Percentiles rank a stretch among this genome's conserved stretches.
Conservation (phyloP, 2,797 vertebrate genomes). For the Semotilus atromaculatus region DNA sequence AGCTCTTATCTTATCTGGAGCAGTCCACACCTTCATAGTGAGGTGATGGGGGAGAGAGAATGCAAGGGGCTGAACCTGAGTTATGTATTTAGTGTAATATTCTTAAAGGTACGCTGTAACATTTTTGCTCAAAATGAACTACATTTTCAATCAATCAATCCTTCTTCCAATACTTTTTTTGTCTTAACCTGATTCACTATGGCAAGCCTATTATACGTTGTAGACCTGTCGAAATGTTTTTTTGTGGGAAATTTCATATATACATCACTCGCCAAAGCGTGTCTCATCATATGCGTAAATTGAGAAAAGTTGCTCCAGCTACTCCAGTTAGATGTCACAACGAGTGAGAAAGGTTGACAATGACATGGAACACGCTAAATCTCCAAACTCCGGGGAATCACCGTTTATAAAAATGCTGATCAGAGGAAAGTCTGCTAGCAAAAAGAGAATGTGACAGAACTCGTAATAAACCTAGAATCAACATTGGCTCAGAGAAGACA, state of each 20-base stretch:
- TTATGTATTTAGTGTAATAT: neutral
- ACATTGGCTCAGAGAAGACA: neutral
- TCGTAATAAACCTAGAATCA: neutral
- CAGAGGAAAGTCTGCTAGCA: neutral
- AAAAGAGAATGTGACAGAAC: neutral
- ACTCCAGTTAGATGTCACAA: neutral
- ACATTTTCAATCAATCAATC: neutral
- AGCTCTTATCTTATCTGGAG: conserved; percentile 53
- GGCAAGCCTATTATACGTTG: no score
- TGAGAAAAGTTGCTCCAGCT: neutral
- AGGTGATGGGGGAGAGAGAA: conserved; percentile 35
- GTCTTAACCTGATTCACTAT: neutral
- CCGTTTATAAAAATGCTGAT: neutral
- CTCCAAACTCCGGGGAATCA: neutral
- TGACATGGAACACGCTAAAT: neutral
- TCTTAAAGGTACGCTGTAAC: neutral
- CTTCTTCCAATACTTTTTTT: neutral
- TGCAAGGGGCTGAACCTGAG: neutral
- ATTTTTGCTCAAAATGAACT: no score
- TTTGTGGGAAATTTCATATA: no score
- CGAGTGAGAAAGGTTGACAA: neutral
- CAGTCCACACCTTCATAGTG: conserved; percentile 53
- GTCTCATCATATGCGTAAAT: neutral
- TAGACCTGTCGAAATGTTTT: no score
- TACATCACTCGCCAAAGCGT: neutral